A percentile compares a stretch with the other conserved stretches of the same genome.
Conservation (phyloP, 2,113 vertebrate genomes). For the Gavia stellata region DNA sequence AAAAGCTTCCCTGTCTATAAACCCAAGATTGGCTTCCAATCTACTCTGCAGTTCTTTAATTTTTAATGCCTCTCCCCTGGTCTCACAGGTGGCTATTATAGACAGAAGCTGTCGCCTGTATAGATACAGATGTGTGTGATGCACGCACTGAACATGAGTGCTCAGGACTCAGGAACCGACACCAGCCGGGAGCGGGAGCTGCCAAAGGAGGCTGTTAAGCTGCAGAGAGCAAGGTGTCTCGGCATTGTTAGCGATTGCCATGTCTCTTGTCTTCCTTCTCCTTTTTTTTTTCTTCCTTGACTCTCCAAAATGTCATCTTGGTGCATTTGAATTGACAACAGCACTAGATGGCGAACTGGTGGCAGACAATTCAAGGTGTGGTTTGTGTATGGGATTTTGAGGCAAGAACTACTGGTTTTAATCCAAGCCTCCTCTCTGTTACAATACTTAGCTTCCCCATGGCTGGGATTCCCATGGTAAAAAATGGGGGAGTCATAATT, state of each 20-base stretch:
- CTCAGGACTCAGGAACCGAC: not conserved
- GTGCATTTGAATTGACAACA: not conserved
- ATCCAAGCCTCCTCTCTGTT: not conserved
- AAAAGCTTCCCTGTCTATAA: slow-evolving; percentile 72
- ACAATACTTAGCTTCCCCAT: not conserved
- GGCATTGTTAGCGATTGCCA: not conserved
- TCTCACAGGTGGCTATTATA: slow-evolving; percentile 67
- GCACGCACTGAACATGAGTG: not conserved
- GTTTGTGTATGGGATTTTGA: not conserved
- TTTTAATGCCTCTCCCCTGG: slow-evolving; percentile 73
- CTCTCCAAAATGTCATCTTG: not conserved
- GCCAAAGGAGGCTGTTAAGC: slow-evolving; percentile 31
- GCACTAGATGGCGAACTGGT: not conserved
- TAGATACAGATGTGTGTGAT: slow-evolving; percentile 43
- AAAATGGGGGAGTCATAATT: not conserved
- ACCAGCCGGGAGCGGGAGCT: not conserved
- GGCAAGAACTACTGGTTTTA: not conserved
- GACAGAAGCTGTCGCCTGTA: slow-evolving; percentile 55
- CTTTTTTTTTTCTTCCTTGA: not conserved
- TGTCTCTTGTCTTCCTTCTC: not conserved
- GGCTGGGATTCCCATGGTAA: not conserved
- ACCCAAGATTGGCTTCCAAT: slow-evolving; percentile 60
- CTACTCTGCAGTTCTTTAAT: slow-evolving; percentile 69
- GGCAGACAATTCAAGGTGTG: not conserved
- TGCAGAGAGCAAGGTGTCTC: not conserved